Evolutionary conservation across 1,140 invertebrate genomes (phyloP).

Genomic region (Drosophila mayri): DNA sequence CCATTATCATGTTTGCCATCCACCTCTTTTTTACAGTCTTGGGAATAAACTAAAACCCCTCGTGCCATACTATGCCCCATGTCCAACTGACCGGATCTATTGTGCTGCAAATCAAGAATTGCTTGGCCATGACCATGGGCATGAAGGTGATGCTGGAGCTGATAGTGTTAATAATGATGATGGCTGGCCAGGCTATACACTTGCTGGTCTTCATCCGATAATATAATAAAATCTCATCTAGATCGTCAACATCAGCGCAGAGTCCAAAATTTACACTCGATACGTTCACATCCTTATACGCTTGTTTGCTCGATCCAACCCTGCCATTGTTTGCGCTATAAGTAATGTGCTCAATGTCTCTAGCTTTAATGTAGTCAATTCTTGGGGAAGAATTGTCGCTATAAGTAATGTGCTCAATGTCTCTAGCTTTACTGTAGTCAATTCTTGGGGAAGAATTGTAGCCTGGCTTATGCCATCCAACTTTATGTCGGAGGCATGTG

Average conservation of each 20-base stretch:
- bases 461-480: conserved; percentile 53
- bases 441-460: conserved; percentile 41
- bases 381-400: conserved; percentile 39
- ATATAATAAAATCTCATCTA: conserved; percentile 68
- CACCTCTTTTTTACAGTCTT: conserved; percentile 87
- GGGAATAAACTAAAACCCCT: conserved; percentile 89
- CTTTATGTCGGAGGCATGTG: conserved; percentile 55
- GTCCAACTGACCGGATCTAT: conserved; percentile 53
- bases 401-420: conserved; percentile 59
- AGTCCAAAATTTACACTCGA: conserved; percentile 39
- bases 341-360: conserved; percentile 58
- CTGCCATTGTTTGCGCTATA: conserved; percentile 40
- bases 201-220: too few species aligned
- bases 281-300: conserved; percentile 37
- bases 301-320: not conserved
- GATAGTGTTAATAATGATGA: conserved; percentile 29
- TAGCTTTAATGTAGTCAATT: conserved; percentile 62
- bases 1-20: conserved; percentile 76
- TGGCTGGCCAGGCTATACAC: conserved; percentile 23
- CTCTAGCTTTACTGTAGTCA: conserved; percentile 66
- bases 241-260: conserved; percentile 10
- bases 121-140: conserved; percentile 21
- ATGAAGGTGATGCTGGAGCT: conserved; percentile 39
- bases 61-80: conserved; percentile 61
- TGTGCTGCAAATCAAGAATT: conserved; percentile 33